Percentiles rank a stretch among this genome's conserved stretches.
These are phyloP conservation scores for Sebastes vulpes DNA, from an alignment of 2,797 vertebrate genomes.

Conservation along the genomic window DNA sequence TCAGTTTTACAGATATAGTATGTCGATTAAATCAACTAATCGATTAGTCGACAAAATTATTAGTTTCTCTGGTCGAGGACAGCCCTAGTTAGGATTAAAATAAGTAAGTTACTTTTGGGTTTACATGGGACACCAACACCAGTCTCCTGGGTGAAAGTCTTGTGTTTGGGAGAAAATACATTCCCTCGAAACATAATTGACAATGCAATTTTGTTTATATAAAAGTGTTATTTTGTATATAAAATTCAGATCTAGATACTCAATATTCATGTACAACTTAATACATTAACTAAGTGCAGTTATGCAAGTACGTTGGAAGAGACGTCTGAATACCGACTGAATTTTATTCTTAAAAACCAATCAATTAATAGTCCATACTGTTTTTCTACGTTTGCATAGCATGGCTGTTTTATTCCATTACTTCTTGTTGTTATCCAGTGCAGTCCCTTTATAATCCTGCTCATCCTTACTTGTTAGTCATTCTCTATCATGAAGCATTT, in stretches of 20 bases:
- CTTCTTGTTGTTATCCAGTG: too few species aligned
- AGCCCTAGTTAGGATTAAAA: too few species aligned
- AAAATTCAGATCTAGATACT: background rate
- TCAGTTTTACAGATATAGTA: too few species aligned
- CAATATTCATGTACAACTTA: background rate
- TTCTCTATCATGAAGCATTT: background rate
- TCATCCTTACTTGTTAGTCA: background rate
- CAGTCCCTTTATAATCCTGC: too few species aligned
- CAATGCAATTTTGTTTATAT: background rate
- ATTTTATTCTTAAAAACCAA: background rate
- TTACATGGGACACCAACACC: too few species aligned
- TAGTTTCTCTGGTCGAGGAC: too few species aligned
- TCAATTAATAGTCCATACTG: background rate
- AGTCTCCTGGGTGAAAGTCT: too few species aligned
- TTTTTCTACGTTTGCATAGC: background rate
- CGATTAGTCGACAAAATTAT: too few species aligned
- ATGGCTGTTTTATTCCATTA: background rate
- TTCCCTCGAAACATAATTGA: background rate
- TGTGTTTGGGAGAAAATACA: background rate
- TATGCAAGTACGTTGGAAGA: background rate
- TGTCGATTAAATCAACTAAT: too few species aligned
- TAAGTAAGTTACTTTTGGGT: too few species aligned
- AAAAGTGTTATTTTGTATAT: background rate
- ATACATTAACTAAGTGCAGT: background rate
- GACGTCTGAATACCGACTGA: background rate